Percentiles rank a stretch among this genome's conserved stretches.
These are phyloP conservation scores for Zonitis immaculata DNA, from an alignment of 2,888 invertebrate species.

Conservation along the genomic window DNA sequence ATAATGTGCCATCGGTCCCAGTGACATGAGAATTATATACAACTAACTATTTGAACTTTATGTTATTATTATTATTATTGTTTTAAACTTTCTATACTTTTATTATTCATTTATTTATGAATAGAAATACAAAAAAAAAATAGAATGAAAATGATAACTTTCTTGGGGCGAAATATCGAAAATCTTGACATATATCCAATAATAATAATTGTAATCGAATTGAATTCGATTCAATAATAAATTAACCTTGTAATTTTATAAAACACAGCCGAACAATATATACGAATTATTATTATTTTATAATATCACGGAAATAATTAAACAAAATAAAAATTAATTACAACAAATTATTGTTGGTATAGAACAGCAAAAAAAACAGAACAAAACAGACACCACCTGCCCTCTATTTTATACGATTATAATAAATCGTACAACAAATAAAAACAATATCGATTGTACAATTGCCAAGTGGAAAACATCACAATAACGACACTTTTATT, in stretches of 20 bases:
- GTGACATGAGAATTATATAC: conserved; percentile 14
- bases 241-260: background rate
- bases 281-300: too few relatives aligned
- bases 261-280: too few relatives aligned
- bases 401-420: too few relatives aligned
- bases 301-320: too few relatives aligned
- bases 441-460: too few relatives aligned
- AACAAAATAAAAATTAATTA: too few relatives aligned
- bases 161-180: background rate
- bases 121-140: too few relatives aligned
- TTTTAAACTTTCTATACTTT: background rate
- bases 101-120: too few relatives aligned
- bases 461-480: too few relatives aligned
- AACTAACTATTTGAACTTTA: too few relatives aligned
- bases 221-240: background rate
- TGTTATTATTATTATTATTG: background rate
- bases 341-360: background rate
- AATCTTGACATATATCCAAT: background rate
- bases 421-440: background rate
- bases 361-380: background rate
- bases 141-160: background rate
- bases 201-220: background rate
- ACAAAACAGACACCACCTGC: background rate
- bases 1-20: conserved; percentile 14
- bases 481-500: background rate